Percentiles rank a stretch among this genome's conserved stretches.
These are phyloP conservation scores for Actinia tenebrosa DNA, from an alignment of 64 coral and sea anemone genomes.

Conservation along the genomic window DNA sequence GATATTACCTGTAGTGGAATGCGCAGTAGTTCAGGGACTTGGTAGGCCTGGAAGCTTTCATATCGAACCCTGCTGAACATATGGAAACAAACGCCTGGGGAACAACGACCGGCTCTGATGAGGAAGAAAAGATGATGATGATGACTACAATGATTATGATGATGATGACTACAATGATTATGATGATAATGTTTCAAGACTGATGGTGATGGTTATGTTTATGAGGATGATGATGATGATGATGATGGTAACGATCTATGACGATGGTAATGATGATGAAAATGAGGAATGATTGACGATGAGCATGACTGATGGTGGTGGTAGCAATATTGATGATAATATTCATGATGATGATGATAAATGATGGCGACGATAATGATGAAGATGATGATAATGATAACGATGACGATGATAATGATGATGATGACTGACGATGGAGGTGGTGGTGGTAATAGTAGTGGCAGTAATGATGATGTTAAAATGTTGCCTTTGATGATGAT, in stretches of 20 bases:
- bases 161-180: too few relatives aligned
- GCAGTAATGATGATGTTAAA: too few relatives aligned
- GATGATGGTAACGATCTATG: too few relatives aligned
- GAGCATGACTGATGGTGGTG: not conserved
- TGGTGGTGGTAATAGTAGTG: too few relatives aligned
- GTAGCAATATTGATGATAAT: not conserved
- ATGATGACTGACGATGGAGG: not conserved
- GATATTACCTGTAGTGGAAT: slow-evolving; percentile 66
- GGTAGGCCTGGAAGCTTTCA: slow-evolving; percentile 84
- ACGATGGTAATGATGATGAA: not conserved
- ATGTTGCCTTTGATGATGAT: too few relatives aligned
- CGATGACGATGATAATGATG: not conserved
- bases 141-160: too few relatives aligned
- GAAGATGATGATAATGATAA: too few relatives aligned
- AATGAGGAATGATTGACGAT: not conserved
- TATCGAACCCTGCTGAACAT: slow-evolving; percentile 83
- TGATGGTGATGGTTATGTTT: not conserved
- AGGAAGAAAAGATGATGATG: not conserved
- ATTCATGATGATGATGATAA: not conserved
- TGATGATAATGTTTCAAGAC: too few relatives aligned
- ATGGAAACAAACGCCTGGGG: slow-evolving; percentile 83
- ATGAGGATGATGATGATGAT: not conserved
- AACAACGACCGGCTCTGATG: slow-evolving; percentile 86
- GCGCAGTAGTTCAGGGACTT: slow-evolving; percentile 79
- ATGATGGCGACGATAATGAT: not conserved